A percentile compares a stretch with the other conserved stretches of the same genome.
These are phyloP conservation scores for Acleris cristana DNA, from an alignment of 2,888 invertebrate genomes.

Conservation along the genomic window DNA sequence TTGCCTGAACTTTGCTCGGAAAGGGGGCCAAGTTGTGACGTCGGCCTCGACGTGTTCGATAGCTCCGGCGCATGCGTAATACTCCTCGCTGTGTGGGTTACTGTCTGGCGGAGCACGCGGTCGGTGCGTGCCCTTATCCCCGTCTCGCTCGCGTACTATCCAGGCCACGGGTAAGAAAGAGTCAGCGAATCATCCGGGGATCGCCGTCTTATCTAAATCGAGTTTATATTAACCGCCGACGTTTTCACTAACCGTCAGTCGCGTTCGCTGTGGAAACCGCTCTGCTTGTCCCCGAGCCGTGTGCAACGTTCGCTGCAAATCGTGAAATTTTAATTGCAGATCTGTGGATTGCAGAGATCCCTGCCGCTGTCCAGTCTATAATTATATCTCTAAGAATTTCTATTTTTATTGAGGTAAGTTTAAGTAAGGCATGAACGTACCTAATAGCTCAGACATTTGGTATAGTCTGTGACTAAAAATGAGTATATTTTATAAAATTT, in stretches of 20 bases:
- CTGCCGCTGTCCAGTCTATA: slow-evolving; percentile 11
- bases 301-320: slow-evolving; percentile 56
- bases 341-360: slow-evolving; percentile 48
- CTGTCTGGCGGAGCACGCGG: slow-evolving; percentile 73
- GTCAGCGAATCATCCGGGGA: slow-evolving; percentile 58
- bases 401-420: slow-evolving; percentile 61
- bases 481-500: slow-evolving; percentile 9
- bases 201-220: slow-evolving; percentile 59
- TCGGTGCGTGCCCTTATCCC: slow-evolving; percentile 66
- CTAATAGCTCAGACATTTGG: slow-evolving; percentile 27
- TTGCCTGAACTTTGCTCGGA: slow-evolving; percentile 60
- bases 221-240: slow-evolving; percentile 77
- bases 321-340: slow-evolving; percentile 68
- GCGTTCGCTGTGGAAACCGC: slow-evolving; percentile 62
- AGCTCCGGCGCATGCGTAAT: slow-evolving; percentile 75
- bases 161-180: slow-evolving; percentile 44
- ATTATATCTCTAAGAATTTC: slow-evolving; percentile 9
- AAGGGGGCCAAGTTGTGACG: slow-evolving; percentile 68
- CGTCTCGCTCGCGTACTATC: slow-evolving; percentile 61
- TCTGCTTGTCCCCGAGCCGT: slow-evolving; percentile 53
- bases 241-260: slow-evolving; percentile 71
- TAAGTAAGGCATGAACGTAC: slow-evolving; percentile 39
- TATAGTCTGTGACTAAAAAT: background rate
- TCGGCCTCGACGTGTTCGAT: slow-evolving; percentile 66
- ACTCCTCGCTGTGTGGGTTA: slow-evolving; percentile 62